These are phyloP conservation scores for Willisornis vidua DNA, from an alignment of 2,113 vertebrate genomes.

Conservation along the genomic window DNA sequence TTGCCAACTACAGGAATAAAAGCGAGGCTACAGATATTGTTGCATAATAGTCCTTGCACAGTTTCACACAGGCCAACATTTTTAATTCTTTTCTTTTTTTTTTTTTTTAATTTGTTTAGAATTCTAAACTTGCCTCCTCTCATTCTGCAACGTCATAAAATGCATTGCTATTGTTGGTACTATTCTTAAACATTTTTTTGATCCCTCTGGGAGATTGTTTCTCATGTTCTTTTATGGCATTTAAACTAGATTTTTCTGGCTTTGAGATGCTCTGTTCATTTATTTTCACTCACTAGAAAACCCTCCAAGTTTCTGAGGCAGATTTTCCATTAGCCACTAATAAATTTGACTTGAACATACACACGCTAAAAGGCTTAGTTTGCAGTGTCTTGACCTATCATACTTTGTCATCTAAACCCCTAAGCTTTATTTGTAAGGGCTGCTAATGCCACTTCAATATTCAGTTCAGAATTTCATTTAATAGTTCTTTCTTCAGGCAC, in stretches of 20 bases:
- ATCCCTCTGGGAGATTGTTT: conserved; percentile 34
- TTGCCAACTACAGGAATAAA: not conserved
- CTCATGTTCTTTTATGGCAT: conserved; percentile 39
- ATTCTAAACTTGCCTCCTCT: conserved; percentile 21
- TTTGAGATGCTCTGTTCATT: conserved; percentile 32
- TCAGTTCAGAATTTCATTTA: conserved; percentile 35
- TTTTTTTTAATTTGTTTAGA: not conserved
- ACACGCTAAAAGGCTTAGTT: conserved; percentile 54
- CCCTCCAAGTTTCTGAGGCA: conserved; percentile 45
- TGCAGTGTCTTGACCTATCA: conserved; percentile 13
- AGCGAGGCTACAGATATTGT: not conserved
- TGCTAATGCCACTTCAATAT: conserved; percentile 55
- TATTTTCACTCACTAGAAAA: conserved; percentile 62
- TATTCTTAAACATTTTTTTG: conserved; percentile 59
- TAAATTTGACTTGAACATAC: conserved; percentile 65
- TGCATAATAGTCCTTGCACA: not conserved
- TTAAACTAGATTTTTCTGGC: conserved; percentile 61
- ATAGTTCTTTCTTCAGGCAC: conserved; percentile 5
- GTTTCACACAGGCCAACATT: not conserved
- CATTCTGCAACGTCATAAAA: conserved; percentile 32
- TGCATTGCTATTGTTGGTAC: not conserved
- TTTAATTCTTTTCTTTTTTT: no score
- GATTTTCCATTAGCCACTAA: conserved; percentile 68
- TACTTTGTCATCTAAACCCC: conserved; percentile 19
- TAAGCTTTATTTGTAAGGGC: conserved; percentile 56